phyloP scores from a whole-genome alignment of 1,140 invertebrate genomes.

The Atopsyche davidsoni region DNA sequence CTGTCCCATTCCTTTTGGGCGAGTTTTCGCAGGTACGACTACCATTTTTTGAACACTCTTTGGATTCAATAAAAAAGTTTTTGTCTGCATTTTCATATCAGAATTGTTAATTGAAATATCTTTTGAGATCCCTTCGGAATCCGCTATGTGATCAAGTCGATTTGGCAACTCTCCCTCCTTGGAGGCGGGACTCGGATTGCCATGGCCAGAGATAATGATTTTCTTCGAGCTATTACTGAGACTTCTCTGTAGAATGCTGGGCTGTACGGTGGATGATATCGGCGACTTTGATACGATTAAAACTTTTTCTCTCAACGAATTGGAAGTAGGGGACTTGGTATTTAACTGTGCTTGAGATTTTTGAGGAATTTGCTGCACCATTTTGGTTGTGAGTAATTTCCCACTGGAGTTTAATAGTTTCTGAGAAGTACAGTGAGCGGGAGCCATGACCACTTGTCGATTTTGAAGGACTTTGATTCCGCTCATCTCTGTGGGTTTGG shows the following conservation, averaged over 20 bases:
- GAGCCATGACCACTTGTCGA: slow-evolving; percentile 39
- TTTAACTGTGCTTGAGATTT: slow-evolving; percentile 33
- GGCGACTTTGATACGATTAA: slow-evolving; percentile 44
- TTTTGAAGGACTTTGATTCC: slow-evolving; percentile 42
- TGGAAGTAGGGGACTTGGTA: slow-evolving; percentile 16
- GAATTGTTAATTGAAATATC: slow-evolving; percentile 42
- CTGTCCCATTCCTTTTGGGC: slow-evolving; percentile 38
- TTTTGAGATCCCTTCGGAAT: slow-evolving; percentile 33
- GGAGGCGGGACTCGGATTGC: slow-evolving; percentile 30
- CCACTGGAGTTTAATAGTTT: slow-evolving; percentile 37
- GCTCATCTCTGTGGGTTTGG: slow-evolving; percentile 37
- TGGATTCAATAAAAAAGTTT: slow-evolving; percentile 45
- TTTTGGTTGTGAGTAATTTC: slow-evolving; percentile 44
- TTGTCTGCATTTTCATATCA: slow-evolving; percentile 45
- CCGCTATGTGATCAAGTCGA: slow-evolving; percentile 13
- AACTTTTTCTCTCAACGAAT: slow-evolving; percentile 39
- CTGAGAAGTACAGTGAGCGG: slow-evolving; percentile 33
- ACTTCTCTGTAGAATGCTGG: slow-evolving; percentile 29
- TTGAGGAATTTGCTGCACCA: slow-evolving; percentile 37
- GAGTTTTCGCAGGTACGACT: slow-evolving; percentile 40
- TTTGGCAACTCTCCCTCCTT: slow-evolving; percentile 32
- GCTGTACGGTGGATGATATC: slow-evolving; percentile 37
- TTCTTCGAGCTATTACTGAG: slow-evolving; percentile 34
- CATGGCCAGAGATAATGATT: slow-evolving; percentile 37
- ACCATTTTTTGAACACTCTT: slow-evolving; percentile 49